Conservation (phyloP, 1,140 invertebrate genomes). For the Bradysia coprophila region DNA sequence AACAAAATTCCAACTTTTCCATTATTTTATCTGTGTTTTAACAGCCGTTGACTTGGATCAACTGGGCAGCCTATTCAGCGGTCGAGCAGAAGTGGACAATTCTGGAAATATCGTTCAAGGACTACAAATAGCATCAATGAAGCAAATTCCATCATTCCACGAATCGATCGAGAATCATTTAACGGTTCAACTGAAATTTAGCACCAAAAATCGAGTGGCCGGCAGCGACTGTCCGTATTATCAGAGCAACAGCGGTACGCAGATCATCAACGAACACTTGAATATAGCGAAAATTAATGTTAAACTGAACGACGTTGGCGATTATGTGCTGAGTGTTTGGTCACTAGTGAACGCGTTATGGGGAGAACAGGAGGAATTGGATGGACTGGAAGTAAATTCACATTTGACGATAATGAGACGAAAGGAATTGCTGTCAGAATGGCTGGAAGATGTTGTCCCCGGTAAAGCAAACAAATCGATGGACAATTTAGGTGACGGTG, state of each 20-base stretch:
- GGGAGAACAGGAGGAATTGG: conserved; percentile 41
- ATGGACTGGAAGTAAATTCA: conserved; percentile 10
- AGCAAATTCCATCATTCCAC: conserved; percentile 9
- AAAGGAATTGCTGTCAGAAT: conserved; percentile 18
- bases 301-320: conserved; percentile 13
- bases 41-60: background rate
- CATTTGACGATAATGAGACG: conserved; percentile 18
- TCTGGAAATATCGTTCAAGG: conserved; percentile 10
- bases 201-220: conserved; percentile 18
- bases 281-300: conserved; percentile 23
- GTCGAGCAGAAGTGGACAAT: background rate
- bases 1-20: background rate
- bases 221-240: conserved; percentile 27
- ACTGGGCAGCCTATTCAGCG: background rate
- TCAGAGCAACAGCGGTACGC: conserved; percentile 16
- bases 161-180: conserved; percentile 27
- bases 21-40: conserved; percentile 3
- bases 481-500: conserved; percentile 8
- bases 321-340: conserved; percentile 45
- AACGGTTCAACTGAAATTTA: conserved; percentile 26
- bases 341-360: conserved; percentile 65
- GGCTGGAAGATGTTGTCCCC: conserved; percentile 17
- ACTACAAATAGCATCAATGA: conserved; percentile 13
- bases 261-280: conserved; percentile 28
- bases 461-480: conserved; percentile 14